phyloP scores from a whole-genome alignment of 2,888 invertebrate species.

The Tachina lurida region DNA sequence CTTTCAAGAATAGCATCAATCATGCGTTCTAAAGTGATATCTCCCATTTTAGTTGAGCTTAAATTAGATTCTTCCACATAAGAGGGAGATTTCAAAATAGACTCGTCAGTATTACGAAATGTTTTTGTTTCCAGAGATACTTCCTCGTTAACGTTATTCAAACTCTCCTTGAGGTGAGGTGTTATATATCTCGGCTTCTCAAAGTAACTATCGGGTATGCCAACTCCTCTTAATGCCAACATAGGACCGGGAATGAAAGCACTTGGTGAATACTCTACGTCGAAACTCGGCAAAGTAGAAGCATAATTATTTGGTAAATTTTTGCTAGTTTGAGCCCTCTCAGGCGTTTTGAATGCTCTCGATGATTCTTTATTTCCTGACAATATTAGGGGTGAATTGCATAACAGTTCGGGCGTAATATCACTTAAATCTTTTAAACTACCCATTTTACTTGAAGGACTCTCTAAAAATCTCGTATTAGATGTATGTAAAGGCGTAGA shows the following conservation, averaged over 20 bases:
- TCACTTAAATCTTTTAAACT: slow-evolving; percentile 79
- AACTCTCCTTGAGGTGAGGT: slow-evolving; percentile 54
- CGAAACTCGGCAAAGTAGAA: slow-evolving; percentile 80
- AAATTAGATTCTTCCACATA: slow-evolving; percentile 72
- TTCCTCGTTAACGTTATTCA: slow-evolving; percentile 20
- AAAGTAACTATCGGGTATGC: slow-evolving; percentile 82
- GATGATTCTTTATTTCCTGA: background rate
- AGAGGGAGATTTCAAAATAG: slow-evolving; percentile 30
- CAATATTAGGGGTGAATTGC: slow-evolving; percentile 25
- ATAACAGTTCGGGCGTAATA: slow-evolving; percentile 74
- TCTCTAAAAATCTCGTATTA: slow-evolving; percentile 16
- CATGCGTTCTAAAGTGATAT: slow-evolving; percentile 82
- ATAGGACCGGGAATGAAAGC: slow-evolving; percentile 79
- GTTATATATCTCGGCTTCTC: slow-evolving; percentile 82
- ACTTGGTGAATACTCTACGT: slow-evolving; percentile 82
- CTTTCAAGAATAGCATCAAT: slow-evolving; percentile 83
- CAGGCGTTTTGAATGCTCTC: slow-evolving; percentile 32
- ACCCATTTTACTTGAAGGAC: slow-evolving; percentile 69
- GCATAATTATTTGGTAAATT: slow-evolving; percentile 74
- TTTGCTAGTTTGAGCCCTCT: slow-evolving; percentile 6
- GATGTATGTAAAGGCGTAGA: slow-evolving; percentile 77
- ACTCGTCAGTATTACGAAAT: background rate
- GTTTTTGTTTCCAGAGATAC: slow-evolving; percentile 39
- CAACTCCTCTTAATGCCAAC: slow-evolving; percentile 81
- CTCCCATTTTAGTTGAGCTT: slow-evolving; percentile 82